These are phyloP conservation scores for Semnornis frantzii DNA, from an alignment of 2,113 vertebrate genomes.

Conservation along the genomic window DNA sequence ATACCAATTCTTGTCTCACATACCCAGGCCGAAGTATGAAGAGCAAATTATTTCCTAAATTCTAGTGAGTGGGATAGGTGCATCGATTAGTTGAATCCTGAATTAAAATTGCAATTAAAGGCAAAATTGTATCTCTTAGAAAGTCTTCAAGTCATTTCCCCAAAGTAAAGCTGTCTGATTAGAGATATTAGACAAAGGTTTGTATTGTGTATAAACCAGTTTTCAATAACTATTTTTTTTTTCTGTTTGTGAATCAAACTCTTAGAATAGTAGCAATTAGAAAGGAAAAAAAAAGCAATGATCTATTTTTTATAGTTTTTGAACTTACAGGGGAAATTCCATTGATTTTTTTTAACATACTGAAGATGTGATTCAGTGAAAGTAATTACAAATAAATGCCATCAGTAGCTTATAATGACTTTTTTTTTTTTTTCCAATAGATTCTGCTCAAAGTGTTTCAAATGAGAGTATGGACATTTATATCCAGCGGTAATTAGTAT, in stretches of 20 bases:
- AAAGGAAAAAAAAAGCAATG: neutral
- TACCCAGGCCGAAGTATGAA: neutral
- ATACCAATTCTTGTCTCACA: neutral
- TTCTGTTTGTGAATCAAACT: neutral
- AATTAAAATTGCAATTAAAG: slow-evolving; percentile 48
- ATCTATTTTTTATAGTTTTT: neutral
- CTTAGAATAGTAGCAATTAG: neutral
- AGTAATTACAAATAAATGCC: neutral
- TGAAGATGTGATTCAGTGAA: neutral
- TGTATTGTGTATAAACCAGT: neutral
- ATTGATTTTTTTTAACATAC: slow-evolving; percentile 1
- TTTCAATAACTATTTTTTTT: neutral
- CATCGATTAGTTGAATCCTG: slow-evolving; percentile 59
- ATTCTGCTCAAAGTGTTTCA: neutral
- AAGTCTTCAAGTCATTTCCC: slow-evolving; percentile 1
- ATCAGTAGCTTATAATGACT: neutral
- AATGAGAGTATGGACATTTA: neutral
- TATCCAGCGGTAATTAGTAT: neutral
- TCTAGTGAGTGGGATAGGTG: neutral
- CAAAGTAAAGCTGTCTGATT: neutral
- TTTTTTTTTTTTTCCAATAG: neutral
- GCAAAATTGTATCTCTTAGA: neutral
- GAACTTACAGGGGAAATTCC: neutral
- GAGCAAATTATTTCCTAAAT: slow-evolving; percentile 35
- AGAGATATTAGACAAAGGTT: neutral